phyloP scores from a whole-genome alignment of 1,140 invertebrate species.

The Metopolophium dirhodum region DNA sequence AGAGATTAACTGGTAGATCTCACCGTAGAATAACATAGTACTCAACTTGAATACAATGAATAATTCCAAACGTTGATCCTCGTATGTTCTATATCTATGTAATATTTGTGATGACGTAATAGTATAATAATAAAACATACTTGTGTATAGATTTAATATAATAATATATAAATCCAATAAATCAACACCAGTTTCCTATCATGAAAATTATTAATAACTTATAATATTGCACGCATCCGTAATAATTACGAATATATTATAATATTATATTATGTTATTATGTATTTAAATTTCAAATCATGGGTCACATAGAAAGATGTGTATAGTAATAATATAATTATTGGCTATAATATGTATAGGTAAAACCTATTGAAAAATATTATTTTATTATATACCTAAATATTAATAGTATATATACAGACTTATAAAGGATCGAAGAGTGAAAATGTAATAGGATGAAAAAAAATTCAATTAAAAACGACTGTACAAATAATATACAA shows the following conservation, averaged over 20 bases:
- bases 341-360: background rate
- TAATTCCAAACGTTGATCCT: constrained; percentile 3
- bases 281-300: constrained; percentile 3
- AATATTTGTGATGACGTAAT: constrained; percentile 45
- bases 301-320: background rate
- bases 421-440: background rate
- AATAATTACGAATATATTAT: background rate
- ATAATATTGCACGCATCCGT: background rate
- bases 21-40: constrained; percentile 27
- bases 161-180: constrained; percentile 24
- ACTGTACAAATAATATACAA: background rate
- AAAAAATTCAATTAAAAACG: background rate
- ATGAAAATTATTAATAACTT: background rate
- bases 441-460: background rate
- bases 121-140: background rate
- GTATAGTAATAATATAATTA: background rate
- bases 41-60: constrained; percentile 26
- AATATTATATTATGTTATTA: background rate
- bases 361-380: background rate
- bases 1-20: constrained; percentile 40
- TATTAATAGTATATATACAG: background rate
- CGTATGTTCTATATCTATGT: background rate
- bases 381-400: background rate
- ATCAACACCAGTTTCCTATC: constrained; percentile 6
- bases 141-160: background rate